Evolutionary conservation across 2,113 vertebrate genomes (phyloP), one percentile per base, ranked within the genome.

Genomic region (Merops nubicus): DNA sequence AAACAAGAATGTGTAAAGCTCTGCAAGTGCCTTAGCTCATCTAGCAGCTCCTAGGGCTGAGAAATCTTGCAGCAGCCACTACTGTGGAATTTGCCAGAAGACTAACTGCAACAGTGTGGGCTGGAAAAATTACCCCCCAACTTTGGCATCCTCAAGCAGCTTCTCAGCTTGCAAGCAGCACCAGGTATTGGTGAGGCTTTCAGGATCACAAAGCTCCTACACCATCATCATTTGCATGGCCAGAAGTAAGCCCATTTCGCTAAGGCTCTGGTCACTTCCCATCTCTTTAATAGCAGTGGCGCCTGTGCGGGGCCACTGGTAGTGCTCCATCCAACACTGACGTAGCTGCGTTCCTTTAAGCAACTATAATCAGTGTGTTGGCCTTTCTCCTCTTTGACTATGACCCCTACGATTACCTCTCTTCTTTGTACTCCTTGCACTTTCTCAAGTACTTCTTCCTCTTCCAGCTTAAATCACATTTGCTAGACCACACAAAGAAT

Each of bases 121-220:
- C 2, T 33, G 21, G 48, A 17, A 21, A 65, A 79, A 48, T 12
- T 5, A 0, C 25, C 33, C 18, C 29, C 23, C n/a, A 38, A 6
- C 21, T 22, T 63, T 23, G 8, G 8, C 16, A 23, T 56, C 54
- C 63, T 29, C 2, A 0, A 31, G 1, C 14, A 31, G 8, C 33
- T 47, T 26, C 56, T 26, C 14, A 16, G 53, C 6, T 47, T 1
- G 0, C 8, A 11, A 47, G 22, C 19, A 34, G 12, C 40, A 43
- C 9, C 15, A 50, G 12, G 10, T 11, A 50, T 14, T 4, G 1
- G 40, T 12, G 16, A 34, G 42, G 43, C 29, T 45, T 59, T 47
- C 64, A 57, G 23, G 18, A 64, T 31, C 43, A 8, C 2, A 6
- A 34, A 47, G n/a, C 38, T 83, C 51, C 38, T 33, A 38, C 48